Evolutionary conservation across 2,888 invertebrate species (phyloP), one percentile per base, ranked within the genome.

Genomic region (Nemurella pictetii): DNA sequence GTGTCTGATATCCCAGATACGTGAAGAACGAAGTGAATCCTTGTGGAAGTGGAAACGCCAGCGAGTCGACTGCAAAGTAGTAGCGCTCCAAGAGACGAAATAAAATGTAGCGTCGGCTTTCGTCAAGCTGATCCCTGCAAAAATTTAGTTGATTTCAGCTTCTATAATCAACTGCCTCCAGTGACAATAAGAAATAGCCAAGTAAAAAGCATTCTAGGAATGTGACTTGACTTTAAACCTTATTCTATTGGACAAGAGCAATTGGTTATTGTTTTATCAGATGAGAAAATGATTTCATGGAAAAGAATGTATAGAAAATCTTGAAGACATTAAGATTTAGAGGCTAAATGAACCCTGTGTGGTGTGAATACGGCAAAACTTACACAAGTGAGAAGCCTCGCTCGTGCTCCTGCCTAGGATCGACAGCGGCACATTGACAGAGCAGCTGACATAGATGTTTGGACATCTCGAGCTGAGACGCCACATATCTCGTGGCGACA

Each of bases 11-110:
- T 0, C 96, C 97, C 84, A 97, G 92, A 90, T 96, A 96, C 0
- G 97, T 95, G 90, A 97, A 96, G 91, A 97, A 97, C 3, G 97
- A 96, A 26, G 95, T 95, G 90, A 97, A 97, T 20, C 97, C 97
- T 89, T 96, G 95, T 15, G 97, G 97, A 87, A 96, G 90, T 0
- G 96, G 96, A 90, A 95, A 97, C 35, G 96, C 96, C 87, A 96
- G 93, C 2, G 94, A 94, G 89, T 96, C 96, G 26, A 95, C 93
- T 0, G 96, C 95, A 87, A 95, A 91, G 88, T 95, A 94, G 90
- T 96, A 97, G 88, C 96, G 94, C 90, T 97, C 97, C 87, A 97
- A 90, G 32, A 95, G 92, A 86, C 95, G 93, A 89, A 97, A 97
- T 82, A 97, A 90, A 28, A 95, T 92, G 89, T 93, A 93, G 86